Evolutionary conservation across 2,888 invertebrate genomes (phyloP), one percentile per base, ranked within the genome.

Genomic region (Erebia epiphron): DNA sequence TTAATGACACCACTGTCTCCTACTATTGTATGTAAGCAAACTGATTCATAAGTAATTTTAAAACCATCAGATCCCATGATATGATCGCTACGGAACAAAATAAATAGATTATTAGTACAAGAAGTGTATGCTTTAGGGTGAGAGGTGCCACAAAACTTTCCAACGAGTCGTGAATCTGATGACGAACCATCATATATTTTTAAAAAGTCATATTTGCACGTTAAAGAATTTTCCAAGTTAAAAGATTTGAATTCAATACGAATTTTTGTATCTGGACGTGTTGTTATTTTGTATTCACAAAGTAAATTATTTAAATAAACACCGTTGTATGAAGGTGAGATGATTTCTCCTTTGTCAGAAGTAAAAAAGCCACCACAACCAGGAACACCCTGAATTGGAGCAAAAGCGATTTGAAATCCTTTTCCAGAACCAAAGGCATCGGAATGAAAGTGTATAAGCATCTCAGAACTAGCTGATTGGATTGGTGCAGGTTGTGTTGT

Each of bases 361-460:
- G 97, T 97, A 75, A 94, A 95, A 49, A 95, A 87, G 0, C 98
- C 98, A 1, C 98, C 98, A 83, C 98, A 98, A 1, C 97, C 98
- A 0, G 97, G 97, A 66, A 96, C 84, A 3, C 96, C 96, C 94
- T 96, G 95, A 13, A 95, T 90, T 4, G 95, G 93, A 0, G 95
- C 93, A 83, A 96, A 98, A 35, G 96, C 95, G 73, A 98, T 95
- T 87, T 98, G 97, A 82, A 98, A 99, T n/a, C 98, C 98, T 26
- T 93, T 89, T 79, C 97, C 97, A 57, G 92, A 92, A 13, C 92
- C 88, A 46, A 91, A 90, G 8, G 83, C 86, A 82, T 98, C 98
- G 0, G 98, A 97, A 86, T 98, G 98, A 84, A 98, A 98, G 82
- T 96, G 94, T 61, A 98, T 86, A 5, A 93, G 80, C 5, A 95